Percentiles rank a stretch among this genome's conserved stretches.
phyloP scores from a whole-genome alignment of 2,113 vertebrate species.

The Engystomops pustulosus region DNA sequence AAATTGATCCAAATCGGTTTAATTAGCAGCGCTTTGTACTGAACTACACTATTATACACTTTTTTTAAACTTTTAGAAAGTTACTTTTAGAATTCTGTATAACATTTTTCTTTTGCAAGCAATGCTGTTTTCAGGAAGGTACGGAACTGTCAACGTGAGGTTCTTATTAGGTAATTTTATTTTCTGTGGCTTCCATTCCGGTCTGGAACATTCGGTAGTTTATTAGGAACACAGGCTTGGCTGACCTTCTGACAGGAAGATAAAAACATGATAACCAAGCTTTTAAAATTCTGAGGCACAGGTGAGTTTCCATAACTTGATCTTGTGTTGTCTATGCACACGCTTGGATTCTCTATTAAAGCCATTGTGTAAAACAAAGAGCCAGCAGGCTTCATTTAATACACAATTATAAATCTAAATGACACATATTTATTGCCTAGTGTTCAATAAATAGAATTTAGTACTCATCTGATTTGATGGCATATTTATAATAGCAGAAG shows the following conservation, averaged over 20 bases:
- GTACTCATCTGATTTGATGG: not conserved
- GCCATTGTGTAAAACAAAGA: not conserved
- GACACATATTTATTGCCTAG: not conserved
- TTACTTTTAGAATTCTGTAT: conserved; percentile 18
- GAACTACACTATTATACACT: not conserved
- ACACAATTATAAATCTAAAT: not conserved
- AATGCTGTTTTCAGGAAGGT: conserved; percentile 26
- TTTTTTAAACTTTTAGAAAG: not conserved
- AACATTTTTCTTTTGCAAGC: conserved; percentile 39
- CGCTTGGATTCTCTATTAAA: not conserved
- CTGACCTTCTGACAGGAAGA: conserved; percentile 42
- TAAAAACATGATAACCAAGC: conserved; percentile 17
- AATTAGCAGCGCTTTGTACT: conserved; percentile 34
- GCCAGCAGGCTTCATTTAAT: not conserved
- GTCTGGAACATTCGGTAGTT: conserved; percentile 49
- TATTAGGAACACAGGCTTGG: conserved; percentile 50
- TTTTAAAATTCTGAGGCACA: conserved; percentile 6
- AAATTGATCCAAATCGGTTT: conserved; percentile 32
- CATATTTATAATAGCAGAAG: not conserved
- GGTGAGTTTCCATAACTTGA: not conserved
- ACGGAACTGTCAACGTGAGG: conserved; percentile 27
- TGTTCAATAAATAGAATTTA: not conserved
- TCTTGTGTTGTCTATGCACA: not conserved
- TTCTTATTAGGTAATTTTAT: conserved; percentile 53
- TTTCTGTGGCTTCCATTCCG: conserved; percentile 42